Evolutionary conservation across 30 jellyfish, hydroid and myxozoan species (phyloP), one percentile per base, ranked within the genome.

Genomic region (Mastigias papua): DNA sequence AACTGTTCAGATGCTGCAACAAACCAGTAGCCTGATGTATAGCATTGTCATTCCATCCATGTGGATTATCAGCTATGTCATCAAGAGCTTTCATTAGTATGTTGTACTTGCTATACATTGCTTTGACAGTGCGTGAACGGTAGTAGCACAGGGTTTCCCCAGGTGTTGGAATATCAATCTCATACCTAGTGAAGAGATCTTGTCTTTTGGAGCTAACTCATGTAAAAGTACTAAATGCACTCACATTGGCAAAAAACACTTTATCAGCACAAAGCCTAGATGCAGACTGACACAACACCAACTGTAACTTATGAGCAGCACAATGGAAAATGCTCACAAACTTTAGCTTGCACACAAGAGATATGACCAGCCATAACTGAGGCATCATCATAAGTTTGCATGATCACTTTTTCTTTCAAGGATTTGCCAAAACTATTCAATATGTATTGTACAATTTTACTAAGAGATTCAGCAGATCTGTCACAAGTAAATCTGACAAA

Each of bases 261-360:
- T 84, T 84, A 15, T 29, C 93, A 29, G 27, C 13, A 1, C 81
- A 29, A 20, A 86, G 54, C 2, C 32, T 0, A 6, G 84, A 73
- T 30, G 89, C 90, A 30, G 90, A 86, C 76, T 86, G 95, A 25
- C 90, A 86, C 66, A 75, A 31, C 13, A 86, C 95, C 10, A 86
- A 69, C 31, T 73, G 73, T 57, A 86, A 29, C 13, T 76, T 54
- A 49, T 86, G 95, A n/a, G 89, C 95, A 49, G 95, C 95, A 86
- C 91, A 81, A 68, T 81, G 89, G 34, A 73, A 21, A 84, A 21
- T 84, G 81, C 35, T 84, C 27, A 21, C 89, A 86, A 35, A 80
- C 16, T 20, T 31, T 61, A 2, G 86, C 19, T 30, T 80, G 91
- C 2, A 61, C 83, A 25, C 91, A 86, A 80, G 42, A 21, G 13